These are phyloP conservation scores for Syrmaticus mikado DNA, from an alignment of 2,113 vertebrate species.

Conservation along the genomic window DNA sequence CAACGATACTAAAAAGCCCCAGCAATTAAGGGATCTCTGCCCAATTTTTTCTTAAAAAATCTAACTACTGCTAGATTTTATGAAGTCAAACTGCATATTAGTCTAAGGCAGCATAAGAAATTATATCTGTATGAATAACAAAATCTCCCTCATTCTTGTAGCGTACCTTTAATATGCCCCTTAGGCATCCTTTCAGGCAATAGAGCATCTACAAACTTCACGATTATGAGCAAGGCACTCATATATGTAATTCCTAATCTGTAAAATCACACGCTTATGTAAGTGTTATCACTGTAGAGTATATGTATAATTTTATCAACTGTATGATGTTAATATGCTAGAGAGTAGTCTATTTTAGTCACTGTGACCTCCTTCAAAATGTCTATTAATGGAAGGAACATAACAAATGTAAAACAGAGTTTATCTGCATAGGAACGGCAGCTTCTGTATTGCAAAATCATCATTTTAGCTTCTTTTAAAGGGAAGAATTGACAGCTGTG, in stretches of 20 bases:
- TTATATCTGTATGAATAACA: not conserved
- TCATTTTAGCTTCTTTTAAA: not conserved
- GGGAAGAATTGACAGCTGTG: not conserved
- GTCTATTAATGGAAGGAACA: constrained; percentile 10
- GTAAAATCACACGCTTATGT: not conserved
- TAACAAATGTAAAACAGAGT: not conserved
- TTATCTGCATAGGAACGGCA: not conserved
- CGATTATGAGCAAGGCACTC: not conserved
- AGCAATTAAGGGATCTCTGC: not conserved
- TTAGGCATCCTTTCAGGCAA: not conserved
- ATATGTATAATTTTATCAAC: constrained; percentile 29
- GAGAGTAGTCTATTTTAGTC: constrained; percentile 27
- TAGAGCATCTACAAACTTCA: not conserved
- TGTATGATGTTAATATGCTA: not conserved
- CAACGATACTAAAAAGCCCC: not conserved
- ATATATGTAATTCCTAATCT: not conserved
- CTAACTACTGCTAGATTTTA: not conserved
- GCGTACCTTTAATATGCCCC: not conserved
- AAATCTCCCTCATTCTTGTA: not conserved
- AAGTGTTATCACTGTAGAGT: not conserved
- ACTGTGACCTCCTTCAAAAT: constrained; percentile 20
- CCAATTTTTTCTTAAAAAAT: not conserved
- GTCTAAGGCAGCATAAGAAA: not conserved
- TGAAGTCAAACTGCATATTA: not conserved
- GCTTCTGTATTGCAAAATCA: not conserved